Evolutionary conservation across 2,888 invertebrate genomes (phyloP).

Genomic region (Sminthurides aquaticus): DNA sequence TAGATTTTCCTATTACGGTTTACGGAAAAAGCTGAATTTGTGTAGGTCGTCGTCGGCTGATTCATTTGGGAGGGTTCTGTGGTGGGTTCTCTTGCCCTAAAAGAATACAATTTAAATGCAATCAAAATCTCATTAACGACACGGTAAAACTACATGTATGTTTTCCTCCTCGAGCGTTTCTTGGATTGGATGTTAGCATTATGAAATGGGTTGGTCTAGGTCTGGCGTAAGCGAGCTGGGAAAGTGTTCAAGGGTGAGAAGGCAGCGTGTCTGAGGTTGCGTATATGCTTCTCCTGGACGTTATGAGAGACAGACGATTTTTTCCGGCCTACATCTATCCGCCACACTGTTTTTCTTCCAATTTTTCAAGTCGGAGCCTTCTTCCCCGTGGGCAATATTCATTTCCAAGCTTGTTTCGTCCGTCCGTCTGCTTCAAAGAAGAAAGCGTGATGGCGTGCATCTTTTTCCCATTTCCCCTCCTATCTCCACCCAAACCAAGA

Average conservation of each 20-base stretch:
- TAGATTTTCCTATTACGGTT: too few species aligned
- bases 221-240: not conserved
- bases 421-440: too few species aligned
- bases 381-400: not conserved
- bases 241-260: not conserved
- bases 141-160: too few species aligned
- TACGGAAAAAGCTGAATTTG: too few species aligned
- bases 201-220: not conserved
- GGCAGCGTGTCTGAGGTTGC: constrained; percentile 17
- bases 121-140: constrained; percentile 44
- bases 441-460: not conserved
- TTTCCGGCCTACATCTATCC: not conserved
- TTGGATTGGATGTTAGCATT: not conserved
- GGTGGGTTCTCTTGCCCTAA: not conserved
- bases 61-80: too few species aligned
- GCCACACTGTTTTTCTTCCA: not conserved
- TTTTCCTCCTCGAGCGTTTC: not conserved
- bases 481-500: too few species aligned
- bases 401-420: not conserved
- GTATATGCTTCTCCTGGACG: constrained; percentile 2
- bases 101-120: constrained; percentile 42
- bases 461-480: too few species aligned
- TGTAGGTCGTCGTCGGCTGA: too few species aligned
- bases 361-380: not conserved
- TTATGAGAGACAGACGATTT: not conserved